A percentile compares a stretch with the other conserved stretches of the same genome.
These are phyloP conservation scores for Epistrophe eligans DNA, from an alignment of 2,888 invertebrate species.

Conservation along the genomic window DNA sequence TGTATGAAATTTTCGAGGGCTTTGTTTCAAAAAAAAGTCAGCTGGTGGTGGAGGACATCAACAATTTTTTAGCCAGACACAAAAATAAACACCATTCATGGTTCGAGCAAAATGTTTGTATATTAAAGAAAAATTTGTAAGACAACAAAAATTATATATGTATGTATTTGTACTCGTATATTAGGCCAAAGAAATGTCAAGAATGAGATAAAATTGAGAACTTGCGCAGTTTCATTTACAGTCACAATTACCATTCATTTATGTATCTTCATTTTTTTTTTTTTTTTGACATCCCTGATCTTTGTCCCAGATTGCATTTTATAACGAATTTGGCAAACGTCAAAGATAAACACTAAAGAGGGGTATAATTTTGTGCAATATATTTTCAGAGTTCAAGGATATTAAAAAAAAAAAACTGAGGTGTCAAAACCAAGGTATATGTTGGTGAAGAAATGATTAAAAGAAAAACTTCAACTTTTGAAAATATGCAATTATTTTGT, in stretches of 20 bases:
- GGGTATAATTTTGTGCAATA: not conserved
- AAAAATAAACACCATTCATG: constrained; percentile 18
- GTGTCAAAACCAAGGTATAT: no score
- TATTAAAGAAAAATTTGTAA: constrained; percentile 8
- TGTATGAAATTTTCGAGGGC: not conserved
- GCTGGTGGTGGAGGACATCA: constrained; percentile 23
- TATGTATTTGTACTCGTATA: no score
- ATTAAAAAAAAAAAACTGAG: not conserved
- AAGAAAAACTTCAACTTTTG: no score
- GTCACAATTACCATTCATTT: not conserved
- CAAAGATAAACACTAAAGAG: not conserved
- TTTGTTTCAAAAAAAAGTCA: not conserved
- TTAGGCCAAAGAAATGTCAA: constrained; percentile 51
- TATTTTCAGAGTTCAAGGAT: not conserved
- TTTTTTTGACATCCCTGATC: not conserved
- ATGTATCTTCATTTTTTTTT: not conserved
- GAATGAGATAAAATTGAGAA: constrained; percentile 21
- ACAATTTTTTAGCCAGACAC: constrained; percentile 57
- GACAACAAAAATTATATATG: constrained; percentile 11
- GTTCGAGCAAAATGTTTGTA: not conserved
- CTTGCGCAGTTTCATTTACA: constrained; percentile 36
- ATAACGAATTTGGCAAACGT: constrained; percentile 3
- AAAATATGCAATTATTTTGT: no score
- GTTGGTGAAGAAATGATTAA: no score
- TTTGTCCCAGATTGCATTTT: not conserved